Evolutionary conservation across 2,888 invertebrate genomes (phyloP).

Genomic region (Sarcophaga carnaria): DNA sequence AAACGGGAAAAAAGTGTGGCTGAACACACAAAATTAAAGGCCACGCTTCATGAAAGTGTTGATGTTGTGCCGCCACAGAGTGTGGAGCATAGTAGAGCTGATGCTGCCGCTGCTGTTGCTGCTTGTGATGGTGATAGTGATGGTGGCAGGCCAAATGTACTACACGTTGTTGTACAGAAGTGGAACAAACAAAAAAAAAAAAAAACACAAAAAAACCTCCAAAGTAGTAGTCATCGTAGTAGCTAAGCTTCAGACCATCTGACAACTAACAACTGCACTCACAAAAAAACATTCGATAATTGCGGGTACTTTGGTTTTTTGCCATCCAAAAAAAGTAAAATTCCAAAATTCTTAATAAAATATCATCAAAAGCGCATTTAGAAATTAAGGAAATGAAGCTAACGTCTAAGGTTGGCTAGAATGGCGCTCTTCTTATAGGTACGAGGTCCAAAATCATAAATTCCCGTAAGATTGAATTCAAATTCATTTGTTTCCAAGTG

Average conservation of each 20-base stretch:
- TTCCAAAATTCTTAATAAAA: no score
- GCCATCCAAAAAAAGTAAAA: no score
- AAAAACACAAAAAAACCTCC: neutral
- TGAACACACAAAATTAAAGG: constrained; percentile 73
- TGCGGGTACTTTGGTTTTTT: no score
- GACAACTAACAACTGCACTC: constrained; percentile 39
- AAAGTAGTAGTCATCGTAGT: constrained; percentile 41
- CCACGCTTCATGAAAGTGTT: constrained; percentile 74
- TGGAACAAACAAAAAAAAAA: neutral
- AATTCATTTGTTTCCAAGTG: no score
- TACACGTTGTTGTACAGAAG: constrained; percentile 24
- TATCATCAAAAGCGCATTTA: no score
- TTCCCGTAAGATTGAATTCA: no score
- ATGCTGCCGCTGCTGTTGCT: constrained; percentile 1
- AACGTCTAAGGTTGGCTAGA: no score
- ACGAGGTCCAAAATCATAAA: no score
- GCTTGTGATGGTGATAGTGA: neutral
- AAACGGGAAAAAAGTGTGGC: constrained; percentile 70
- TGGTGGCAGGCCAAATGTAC: constrained; percentile 62
- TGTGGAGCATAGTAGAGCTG: constrained; percentile 67
- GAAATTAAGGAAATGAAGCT: no score
- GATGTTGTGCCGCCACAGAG: constrained; percentile 71
- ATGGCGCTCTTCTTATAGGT: no score
- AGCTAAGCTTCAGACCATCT: constrained; percentile 34
- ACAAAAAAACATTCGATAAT: neutral